phyloP scores from a whole-genome alignment of 2,888 invertebrate genomes.

The Sipunculus nudus region DNA sequence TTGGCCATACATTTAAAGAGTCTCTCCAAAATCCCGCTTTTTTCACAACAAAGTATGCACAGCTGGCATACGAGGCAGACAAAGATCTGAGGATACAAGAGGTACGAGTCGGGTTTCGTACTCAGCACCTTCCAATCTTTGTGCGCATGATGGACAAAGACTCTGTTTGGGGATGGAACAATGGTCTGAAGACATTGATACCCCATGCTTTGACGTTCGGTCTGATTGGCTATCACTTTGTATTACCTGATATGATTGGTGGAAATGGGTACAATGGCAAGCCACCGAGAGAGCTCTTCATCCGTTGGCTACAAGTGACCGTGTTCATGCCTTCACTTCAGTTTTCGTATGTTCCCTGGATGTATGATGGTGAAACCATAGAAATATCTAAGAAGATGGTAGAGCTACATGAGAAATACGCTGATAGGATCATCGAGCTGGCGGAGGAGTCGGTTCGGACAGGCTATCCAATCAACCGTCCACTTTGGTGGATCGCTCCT shows the following conservation, averaged over 20 bases:
- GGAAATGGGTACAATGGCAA: slow-evolving; percentile 85
- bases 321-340: slow-evolving; percentile 92
- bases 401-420: slow-evolving; percentile 7
- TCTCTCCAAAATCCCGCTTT: slow-evolving; percentile 41
- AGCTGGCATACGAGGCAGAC: slow-evolving; percentile 50
- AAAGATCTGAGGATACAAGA: slow-evolving; percentile 71
- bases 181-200: slow-evolving; percentile 80
- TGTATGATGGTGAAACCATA: slow-evolving; percentile 43
- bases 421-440: slow-evolving; percentile 17
- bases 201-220: slow-evolving; percentile 75
- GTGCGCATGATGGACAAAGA: slow-evolving; percentile 79
- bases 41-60: slow-evolving; percentile 46
- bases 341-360: slow-evolving; percentile 75
- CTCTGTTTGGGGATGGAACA: slow-evolving; percentile 82
- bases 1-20: slow-evolving; percentile 37
- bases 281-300: slow-evolving; percentile 69
- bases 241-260: slow-evolving; percentile 93
- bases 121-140: slow-evolving; percentile 86
- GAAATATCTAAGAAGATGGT: slow-evolving; percentile 41
- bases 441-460: neutral
- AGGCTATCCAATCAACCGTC: slow-evolving; percentile 79
- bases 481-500: slow-evolving; percentile 84
- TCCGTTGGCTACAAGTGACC: slow-evolving; percentile 86
- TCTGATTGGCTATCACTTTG: slow-evolving; percentile 77
- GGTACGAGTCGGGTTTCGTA: slow-evolving; percentile 82